Evolutionary conservation across 92 coral and sea anemone species (phyloP).

Genomic region (Paragorgia papillata): DNA sequence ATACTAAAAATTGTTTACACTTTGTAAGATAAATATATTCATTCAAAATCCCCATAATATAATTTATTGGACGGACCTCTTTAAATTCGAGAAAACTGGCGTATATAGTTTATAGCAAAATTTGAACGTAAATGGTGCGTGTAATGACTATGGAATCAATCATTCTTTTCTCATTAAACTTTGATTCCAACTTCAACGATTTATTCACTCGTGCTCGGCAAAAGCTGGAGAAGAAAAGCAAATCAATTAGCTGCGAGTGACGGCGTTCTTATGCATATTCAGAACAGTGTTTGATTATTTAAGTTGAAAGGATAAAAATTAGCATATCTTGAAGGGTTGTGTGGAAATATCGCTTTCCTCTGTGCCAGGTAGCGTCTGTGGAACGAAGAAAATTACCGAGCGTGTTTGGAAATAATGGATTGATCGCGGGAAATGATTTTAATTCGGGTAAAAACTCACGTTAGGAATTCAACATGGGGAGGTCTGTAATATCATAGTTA

Average conservation of each 20-base stretch:
- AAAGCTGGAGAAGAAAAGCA: no score
- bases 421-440: background rate
- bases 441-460: no score
- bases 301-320: background rate
- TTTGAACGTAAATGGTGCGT: background rate
- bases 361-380: no score
- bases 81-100: no score
- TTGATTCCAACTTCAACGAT: no score
- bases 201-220: no score
- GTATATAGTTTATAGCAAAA: background rate
- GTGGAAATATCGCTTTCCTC: background rate
- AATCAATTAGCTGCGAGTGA: no score
- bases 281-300: background rate
- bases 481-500: background rate
- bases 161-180: no score
- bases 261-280: no score
- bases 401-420: background rate
- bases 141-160: background rate
- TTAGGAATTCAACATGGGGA: background rate
- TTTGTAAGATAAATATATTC: conserved; percentile 25
- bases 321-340: background rate
- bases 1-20: conserved; percentile 11
- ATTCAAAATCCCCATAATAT: conserved; percentile 5
- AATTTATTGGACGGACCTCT: background rate
- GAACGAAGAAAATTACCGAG: background rate